Percentiles rank a stretch among this genome's conserved stretches.
These are phyloP conservation scores for Biston stratarius DNA, from an alignment of 2,888 invertebrate genomes.

Conservation along the genomic window DNA sequence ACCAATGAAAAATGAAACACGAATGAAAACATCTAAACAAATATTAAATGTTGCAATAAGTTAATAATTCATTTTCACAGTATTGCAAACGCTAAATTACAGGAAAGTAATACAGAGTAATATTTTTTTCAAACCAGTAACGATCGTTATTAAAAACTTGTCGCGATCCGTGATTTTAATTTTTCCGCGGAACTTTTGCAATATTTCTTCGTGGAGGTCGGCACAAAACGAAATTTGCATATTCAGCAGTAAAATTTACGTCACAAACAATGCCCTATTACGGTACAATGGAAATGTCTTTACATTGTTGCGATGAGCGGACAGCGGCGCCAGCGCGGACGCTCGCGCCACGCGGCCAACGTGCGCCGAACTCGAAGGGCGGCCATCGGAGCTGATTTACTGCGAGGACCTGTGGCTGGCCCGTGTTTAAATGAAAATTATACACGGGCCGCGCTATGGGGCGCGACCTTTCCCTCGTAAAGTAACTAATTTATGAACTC, in stretches of 20 bases:
- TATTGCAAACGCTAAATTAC: conserved; percentile 2
- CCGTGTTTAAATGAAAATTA: conserved; percentile 82
- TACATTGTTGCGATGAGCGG: conserved; percentile 73
- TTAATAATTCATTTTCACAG: background rate
- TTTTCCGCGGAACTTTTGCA: conserved; percentile 80
- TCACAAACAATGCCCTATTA: conserved; percentile 84
- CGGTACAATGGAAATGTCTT: conserved; percentile 83
- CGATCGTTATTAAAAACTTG: conserved; percentile 61
- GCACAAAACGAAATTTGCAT: conserved; percentile 80
- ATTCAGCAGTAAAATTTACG: conserved; percentile 83
- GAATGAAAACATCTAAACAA: background rate
- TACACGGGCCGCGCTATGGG: conserved; percentile 72
- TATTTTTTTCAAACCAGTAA: conserved; percentile 34
- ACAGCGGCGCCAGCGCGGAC: conserved; percentile 43
- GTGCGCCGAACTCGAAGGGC: conserved; percentile 60
- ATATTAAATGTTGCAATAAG: too few relatives aligned
- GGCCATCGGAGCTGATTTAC: conserved; percentile 77
- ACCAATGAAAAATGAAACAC: background rate
- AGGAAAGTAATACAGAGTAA: conserved; percentile 14
- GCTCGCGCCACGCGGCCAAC: conserved; percentile 43
- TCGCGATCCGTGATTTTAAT: conserved; percentile 78
- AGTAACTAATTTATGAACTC: conserved; percentile 83
- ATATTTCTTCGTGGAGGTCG: conserved; percentile 78
- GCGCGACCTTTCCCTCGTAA: conserved; percentile 78
- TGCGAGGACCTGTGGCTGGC: conserved; percentile 76